Conservation (phyloP, 2,113 vertebrate species). For the Varanus komodoensis region DNA sequence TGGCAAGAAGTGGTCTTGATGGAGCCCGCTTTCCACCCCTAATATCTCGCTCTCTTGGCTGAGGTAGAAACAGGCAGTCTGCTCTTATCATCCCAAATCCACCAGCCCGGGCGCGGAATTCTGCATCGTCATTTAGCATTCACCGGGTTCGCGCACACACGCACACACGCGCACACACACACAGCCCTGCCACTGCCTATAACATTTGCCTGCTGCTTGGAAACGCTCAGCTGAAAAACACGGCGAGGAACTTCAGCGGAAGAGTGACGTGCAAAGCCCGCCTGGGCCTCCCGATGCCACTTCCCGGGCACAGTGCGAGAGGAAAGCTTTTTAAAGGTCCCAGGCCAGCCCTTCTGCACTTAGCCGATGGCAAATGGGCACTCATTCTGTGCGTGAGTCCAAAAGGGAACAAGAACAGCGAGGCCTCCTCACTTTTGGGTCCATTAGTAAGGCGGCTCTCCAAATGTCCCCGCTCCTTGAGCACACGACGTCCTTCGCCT, state of each 20-base stretch:
- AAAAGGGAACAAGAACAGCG: conserved; percentile 23
- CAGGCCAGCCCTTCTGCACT: conserved; percentile 56
- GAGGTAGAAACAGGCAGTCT: neutral
- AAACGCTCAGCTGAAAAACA: conserved; percentile 22
- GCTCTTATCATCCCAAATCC: neutral
- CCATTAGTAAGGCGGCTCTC: conserved; percentile 60
- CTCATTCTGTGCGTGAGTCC: conserved; percentile 52
- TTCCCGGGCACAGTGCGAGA: conserved; percentile 40
- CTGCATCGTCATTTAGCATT: neutral
- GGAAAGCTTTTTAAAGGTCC: conserved; percentile 57
- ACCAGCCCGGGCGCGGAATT: neutral
- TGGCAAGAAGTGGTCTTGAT: too few species aligned
- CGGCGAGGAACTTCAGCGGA: conserved; percentile 30
- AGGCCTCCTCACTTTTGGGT: conserved; percentile 30
- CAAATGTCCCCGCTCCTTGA: conserved; percentile 38
- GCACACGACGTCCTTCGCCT: neutral
- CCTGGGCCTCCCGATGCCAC: conserved; percentile 40
- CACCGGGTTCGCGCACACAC: neutral
- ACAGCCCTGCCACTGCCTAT: neutral
- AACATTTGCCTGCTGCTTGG: conserved; percentile 36
- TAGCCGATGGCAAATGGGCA: conserved; percentile 48
- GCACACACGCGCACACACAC: too few species aligned
- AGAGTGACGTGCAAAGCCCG: conserved; percentile 39
- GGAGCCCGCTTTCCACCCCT: too few species aligned
- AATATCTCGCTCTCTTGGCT: too few species aligned